Evolutionary conservation across 2,888 invertebrate genomes (phyloP), one percentile per base, ranked within the genome.

Genomic region (Amiota minor): DNA sequence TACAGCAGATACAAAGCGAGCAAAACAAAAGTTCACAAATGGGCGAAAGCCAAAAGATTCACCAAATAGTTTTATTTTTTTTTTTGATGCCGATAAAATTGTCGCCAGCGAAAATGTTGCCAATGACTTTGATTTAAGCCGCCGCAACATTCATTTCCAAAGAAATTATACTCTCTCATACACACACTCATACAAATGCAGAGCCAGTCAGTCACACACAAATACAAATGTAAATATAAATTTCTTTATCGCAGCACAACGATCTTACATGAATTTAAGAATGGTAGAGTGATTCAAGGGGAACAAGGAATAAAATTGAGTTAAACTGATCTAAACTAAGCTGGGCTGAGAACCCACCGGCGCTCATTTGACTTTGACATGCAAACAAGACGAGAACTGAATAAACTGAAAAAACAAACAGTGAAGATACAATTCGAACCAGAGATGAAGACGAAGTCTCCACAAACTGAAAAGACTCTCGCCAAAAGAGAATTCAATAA

Each of bases 401-500:
- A 23, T 23, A 23, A 23, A 23, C 23, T 35, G 35, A 35, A 35
- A 8, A 35, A 35, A 35, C 35, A 35, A 35, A 35, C 35, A 35
- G 35, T 35, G 35, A 35, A 35, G 53, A 50, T n/a, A 50, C 59
- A 46, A 62, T 35, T 35, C 35, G 35, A 35, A 35, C 35, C 35
- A 35, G 35, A 18, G 35, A 14, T 68, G 67, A 53, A 50, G 45
- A 62, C 62, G 62, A 62, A 23, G 12, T 23, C 62, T 23, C 23
- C n/a, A 1, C 62, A 45, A 62, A 14, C 14, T 45, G 62, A 18
- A 35, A 35, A 35, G 35, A 35, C 35, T 16, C 16, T 18, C 73
- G 67, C 76, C 78, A 82, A 87, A 86, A 86, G 83, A 82, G 87
- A 83, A 87, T 85, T 87, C 86, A 86, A 87, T 87, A 87, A 87